Evolutionary conservation across 2,797 vertebrate genomes (phyloP), one percentile per base, ranked within the genome.

Genomic region (Nothura maculosa): DNA sequence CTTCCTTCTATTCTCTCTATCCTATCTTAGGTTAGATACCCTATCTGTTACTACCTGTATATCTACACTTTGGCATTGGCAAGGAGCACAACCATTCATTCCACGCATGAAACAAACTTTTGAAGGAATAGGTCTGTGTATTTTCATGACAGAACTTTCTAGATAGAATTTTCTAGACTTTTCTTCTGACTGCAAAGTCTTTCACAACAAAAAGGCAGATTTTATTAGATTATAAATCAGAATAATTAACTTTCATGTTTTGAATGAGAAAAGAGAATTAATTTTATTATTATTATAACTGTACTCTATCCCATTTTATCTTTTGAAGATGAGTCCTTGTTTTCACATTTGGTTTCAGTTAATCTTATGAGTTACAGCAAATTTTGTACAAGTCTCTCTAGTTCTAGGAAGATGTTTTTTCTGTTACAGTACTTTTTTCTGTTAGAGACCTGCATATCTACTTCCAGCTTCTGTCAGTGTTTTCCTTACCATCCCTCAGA

Each of bases 21-120:
- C n/a, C n/a, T n/a, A n/a, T n/a, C 25, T 75, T 54, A 6, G 16
- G 45, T 24, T 30, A 67, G 32, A 70, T 36, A 63, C 4, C 6
- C 61, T 45, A 25, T 8, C 25, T 70, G 27, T 43, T 83, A 14
- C 7, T 64, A 50, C 48, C 32, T 82, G n/a, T 25, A 63, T 30
- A 70, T 32, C 60, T 30, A 78, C 22, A 54, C 18, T 83, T 60
- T 47, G 34, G 14, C 45, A 20, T 52, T 1, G 1, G 48, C 27
- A 85, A 88, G 32, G 18, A 95, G 47, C 30, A 85, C 22, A 63
- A 7, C 32, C 22, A 77, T 43, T 6, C 77, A 48, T 52, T 82
- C 7, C 47, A 0, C 20, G 4, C 48, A 69, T 83, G 19, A 81
- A 91, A 61, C 13, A 61, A 67, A 3, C 38, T 38, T 48, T 36